phyloP scores from a whole-genome alignment of 2,888 invertebrate genomes.

The Acrobasis repandana region DNA sequence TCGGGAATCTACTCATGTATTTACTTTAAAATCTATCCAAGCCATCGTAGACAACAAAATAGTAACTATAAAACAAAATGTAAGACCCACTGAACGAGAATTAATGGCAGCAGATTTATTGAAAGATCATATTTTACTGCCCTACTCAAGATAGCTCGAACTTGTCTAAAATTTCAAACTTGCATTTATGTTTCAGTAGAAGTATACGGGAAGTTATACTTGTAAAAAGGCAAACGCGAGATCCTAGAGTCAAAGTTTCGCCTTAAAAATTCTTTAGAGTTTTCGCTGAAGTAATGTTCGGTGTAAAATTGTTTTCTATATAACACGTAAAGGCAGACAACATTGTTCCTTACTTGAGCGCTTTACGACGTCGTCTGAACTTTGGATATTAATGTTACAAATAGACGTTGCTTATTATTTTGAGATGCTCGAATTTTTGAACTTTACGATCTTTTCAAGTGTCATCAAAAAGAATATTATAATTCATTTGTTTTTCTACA shows the following conservation, averaged over 20 bases:
- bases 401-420: constrained; percentile 19
- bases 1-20: too few relatives aligned
- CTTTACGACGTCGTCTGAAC: constrained; percentile 29
- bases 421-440: not conserved
- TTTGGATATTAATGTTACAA: constrained; percentile 26
- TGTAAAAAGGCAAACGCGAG: constrained; percentile 9
- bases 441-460: constrained; percentile 3
- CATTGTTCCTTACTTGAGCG: constrained; percentile 32
- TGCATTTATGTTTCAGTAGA: constrained; percentile 17
- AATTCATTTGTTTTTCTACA: too few relatives aligned
- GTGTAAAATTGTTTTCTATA: constrained; percentile 34
- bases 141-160: constrained; percentile 9
- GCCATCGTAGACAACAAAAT: not conserved
- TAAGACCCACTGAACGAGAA: not conserved
- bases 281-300: constrained; percentile 28
- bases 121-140: constrained; percentile 19
- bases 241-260: constrained; percentile 20
- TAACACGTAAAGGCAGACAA: constrained; percentile 26
- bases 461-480: not conserved
- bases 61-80: constrained; percentile 1
- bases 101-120: constrained; percentile 13
- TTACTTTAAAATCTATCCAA: not conserved
- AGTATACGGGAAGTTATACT: constrained; percentile 8
- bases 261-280: constrained; percentile 27
- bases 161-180: constrained; percentile 13